Evolutionary conservation across 2,113 vertebrate species (phyloP).

Genomic region (Butorides virescens): DNA sequence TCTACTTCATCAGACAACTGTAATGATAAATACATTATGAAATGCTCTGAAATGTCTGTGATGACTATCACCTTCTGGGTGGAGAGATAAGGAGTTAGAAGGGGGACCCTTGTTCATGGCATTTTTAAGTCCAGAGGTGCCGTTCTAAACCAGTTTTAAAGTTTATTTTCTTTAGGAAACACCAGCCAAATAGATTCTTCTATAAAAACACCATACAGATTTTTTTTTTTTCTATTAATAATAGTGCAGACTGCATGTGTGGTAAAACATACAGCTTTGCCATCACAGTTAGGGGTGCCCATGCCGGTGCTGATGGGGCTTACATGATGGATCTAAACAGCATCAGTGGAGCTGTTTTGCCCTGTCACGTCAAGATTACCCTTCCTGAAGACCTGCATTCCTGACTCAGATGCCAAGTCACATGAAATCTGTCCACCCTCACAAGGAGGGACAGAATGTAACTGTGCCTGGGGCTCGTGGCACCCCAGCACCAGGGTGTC

Average conservation of each 20-base stretch:
- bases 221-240: neutral
- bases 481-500: neutral
- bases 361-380: neutral
- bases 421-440: accelerated
- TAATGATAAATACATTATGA: neutral
- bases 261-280: neutral
- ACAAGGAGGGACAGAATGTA: neutral
- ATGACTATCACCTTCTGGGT: neutral
- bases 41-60: neutral
- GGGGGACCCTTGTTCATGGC: neutral
- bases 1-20: neutral
- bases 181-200: neutral
- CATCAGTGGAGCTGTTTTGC: neutral
- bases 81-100: neutral
- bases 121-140: neutral
- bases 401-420: neutral
- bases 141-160: neutral
- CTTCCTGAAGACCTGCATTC: neutral
- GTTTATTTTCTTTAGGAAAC: neutral
- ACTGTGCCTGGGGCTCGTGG: neutral
- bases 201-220: neutral
- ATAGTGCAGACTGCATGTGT: accelerated
- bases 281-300: neutral
- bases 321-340: neutral
- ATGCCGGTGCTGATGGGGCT: neutral